Evolutionary conservation across 53 echinoderm and acorn worm species (phyloP), one percentile per base, ranked within the genome.

Genomic region (Arbacia lixula): DNA sequence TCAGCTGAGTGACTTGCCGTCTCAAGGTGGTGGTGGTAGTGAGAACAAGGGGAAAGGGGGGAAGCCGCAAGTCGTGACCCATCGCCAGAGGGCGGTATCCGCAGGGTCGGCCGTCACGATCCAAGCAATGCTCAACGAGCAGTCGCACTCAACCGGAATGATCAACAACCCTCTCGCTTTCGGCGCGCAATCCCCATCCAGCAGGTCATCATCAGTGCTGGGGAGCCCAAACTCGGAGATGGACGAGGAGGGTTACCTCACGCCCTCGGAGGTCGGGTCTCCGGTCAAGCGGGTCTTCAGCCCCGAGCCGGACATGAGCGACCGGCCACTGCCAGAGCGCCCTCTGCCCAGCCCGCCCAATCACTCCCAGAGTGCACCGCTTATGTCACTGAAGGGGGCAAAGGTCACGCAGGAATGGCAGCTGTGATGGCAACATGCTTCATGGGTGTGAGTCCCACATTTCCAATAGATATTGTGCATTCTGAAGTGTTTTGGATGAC

Each of bases 341-440:
- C 82, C 82, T 10, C 82, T 81, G 14, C 82, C 82, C 2, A 81
- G 82, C 29, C 82, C 82, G 6, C 82, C 82, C 0, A 40, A 62
- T n/a, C 82, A 81, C 46, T 81, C 82, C 64, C 82, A 81, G 64
- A 81, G 82, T 64, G 82, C 82, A 62, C 82, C 82, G 38, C 64
- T 81, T 29, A 64, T 64, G 65, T 28, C 62, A 1, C 24, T 33
- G 19, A 63, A 38, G 14, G 17, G 56, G 21, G 78, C 60, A 22
- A 58, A 78, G 27, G 40, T 78, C 43, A 78, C 78, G 14, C 57
- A 78, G 30, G 78, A 34, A 42, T 69, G 69, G 69, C 41, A 69
- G 43, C 42, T 69, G 6, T 69, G 69, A 69, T 69, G 17, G 40
- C 5, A 41, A 4, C 49, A 14, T n/a, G n/a, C n/a, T n/a, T n/a